Evolutionary conservation across 92 coral and sea anemone species (phyloP), one percentile per base, ranked within the genome.

Genomic region (Pocillopora meandrina): DNA sequence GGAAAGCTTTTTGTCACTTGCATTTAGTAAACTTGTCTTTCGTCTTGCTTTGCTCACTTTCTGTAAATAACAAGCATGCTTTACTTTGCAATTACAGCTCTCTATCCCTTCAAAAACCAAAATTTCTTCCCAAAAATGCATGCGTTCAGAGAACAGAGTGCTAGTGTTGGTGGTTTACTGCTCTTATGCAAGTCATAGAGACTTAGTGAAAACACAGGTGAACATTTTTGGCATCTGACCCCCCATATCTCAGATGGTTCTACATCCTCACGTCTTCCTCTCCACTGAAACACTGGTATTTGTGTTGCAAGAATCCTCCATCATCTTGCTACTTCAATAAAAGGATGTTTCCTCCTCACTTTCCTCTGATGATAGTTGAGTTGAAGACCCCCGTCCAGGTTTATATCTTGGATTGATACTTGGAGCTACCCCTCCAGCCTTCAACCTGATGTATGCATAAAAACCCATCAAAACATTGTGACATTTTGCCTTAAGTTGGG

Each of bases 361-460:
- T 52, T 77, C 82, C 26, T 84, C 88, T 58, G 88, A 84, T 26
- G 88, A 84, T 59, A 84, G n/a, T 14, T 84, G 88, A 10, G 58
- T 17, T 9, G 88, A 78, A 6, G 82, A 55, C 42, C 77, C 55
- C 12, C 71, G 74, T 56, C 71, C 82, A 33, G 83, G 31, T 42
- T 75, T 76, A 20, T 72, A 76, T 42, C 88, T 84, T 72, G 82
- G 18, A 60, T 67, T 84, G 33, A 47, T 3, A 74, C 62, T 12
- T 68, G 17, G 69, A 34, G 88, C 57, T 56, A 57, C 77, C 65
- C 71, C 88, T 19, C 82, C 82, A 35, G 26, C 75, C 65, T 82
- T 63, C 68, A 84, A 70, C 42, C 88, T 84, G 88, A 26, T 11
- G n/a, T 55, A 21, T 3, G 23, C 52, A 58, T 4, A 23, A 9